Conservation (phyloP, 2,113 vertebrate genomes). For the Colistium nudipinnis region DNA sequence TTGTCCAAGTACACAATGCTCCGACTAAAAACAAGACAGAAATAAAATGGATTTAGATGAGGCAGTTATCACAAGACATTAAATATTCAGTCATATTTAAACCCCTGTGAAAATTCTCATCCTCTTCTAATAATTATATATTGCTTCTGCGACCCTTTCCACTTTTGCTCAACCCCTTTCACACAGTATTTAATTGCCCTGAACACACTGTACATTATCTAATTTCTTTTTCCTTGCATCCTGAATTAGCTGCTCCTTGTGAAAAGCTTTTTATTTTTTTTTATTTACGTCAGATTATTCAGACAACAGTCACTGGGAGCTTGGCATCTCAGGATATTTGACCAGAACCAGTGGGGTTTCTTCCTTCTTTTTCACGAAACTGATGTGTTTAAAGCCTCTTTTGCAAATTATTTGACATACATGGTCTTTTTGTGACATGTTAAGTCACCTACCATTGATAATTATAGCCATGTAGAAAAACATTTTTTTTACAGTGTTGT, state of each 20-base stretch:
- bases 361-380: conserved; percentile 9
- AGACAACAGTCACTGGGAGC: conserved; percentile 5
- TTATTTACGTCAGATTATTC: conserved; percentile 17
- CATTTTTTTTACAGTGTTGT: background rate
- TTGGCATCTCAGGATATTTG: conserved; percentile 1
- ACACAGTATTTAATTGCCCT: background rate
- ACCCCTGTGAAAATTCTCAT: conserved; percentile 19
- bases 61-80: conserved; percentile 27
- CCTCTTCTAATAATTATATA: background rate
- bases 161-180: background rate
- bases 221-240: background rate
- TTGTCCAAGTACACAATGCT: conserved; percentile 64
- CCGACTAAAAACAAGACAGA: conserved; percentile 15
- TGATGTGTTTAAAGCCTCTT: background rate
- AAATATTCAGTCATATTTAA: conserved; percentile 27
- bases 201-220: conserved; percentile 7
- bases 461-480: conserved; percentile 15
- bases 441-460: conserved; percentile 5
- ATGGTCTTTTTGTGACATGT: conserved; percentile 7
- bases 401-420: conserved; percentile 7
- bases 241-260: background rate
- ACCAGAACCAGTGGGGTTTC: conserved; percentile 2
- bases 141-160: background rate
- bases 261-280: conserved; percentile 37
- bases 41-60: conserved; percentile 31